phyloP scores from a whole-genome alignment of 92 coral and sea anemone genomes.

The Epizoanthus ramosus region DNA sequence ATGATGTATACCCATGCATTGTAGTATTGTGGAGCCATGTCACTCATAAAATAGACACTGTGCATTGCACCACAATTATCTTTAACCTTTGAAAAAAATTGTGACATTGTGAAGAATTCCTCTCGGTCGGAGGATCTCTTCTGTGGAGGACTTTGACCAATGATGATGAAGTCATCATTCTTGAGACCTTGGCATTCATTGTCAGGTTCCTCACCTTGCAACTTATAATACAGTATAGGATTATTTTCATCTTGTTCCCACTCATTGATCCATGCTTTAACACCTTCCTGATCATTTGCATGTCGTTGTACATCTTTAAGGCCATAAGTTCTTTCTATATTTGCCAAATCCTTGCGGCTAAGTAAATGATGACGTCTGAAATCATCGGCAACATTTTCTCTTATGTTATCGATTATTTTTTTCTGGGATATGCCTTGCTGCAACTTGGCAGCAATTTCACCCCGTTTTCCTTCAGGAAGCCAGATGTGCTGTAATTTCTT shows the following conservation, averaged over 20 bases:
- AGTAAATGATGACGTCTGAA: constrained; percentile 49
- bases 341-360: constrained; percentile 50
- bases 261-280: constrained; percentile 51
- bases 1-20: constrained; percentile 66
- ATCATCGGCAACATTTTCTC: constrained; percentile 52
- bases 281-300: constrained; percentile 66
- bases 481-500: constrained; percentile 52
- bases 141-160: constrained; percentile 51
- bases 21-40: constrained; percentile 55
- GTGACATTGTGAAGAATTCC: constrained; percentile 44
- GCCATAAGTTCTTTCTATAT: constrained; percentile 57
- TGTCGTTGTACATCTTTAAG: no score
- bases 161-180: constrained; percentile 55
- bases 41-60: constrained; percentile 58
- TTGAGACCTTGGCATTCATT: constrained; percentile 38
- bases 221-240: constrained; percentile 56
- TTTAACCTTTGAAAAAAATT: constrained; percentile 49
- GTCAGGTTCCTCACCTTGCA: constrained; percentile 53
- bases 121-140: constrained; percentile 62
- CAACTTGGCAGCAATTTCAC: constrained; percentile 66
- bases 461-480: constrained; percentile 46
- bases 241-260: constrained; percentile 51
- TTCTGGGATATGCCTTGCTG: constrained; percentile 60
- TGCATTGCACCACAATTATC: constrained; percentile 51
- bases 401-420: constrained; percentile 36